Conservation (phyloP, 2,797 vertebrate species). For the Nothura maculosa region DNA sequence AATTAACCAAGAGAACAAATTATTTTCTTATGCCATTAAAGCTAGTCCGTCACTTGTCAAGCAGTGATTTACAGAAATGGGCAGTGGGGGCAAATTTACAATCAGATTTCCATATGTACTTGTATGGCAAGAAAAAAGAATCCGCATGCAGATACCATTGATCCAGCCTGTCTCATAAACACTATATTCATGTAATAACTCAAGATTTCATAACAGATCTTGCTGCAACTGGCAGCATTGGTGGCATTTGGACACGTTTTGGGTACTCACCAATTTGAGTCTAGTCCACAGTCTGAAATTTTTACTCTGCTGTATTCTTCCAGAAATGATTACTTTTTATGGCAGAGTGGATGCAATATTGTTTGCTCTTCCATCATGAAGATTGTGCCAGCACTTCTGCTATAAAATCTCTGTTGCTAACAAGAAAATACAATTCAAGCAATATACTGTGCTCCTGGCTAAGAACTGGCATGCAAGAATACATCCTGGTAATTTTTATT, state of each 20-base stretch:
- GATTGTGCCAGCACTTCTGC: background rate
- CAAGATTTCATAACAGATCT: conserved; percentile 34
- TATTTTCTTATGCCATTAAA: background rate
- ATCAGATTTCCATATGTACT: background rate
- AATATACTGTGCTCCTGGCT: background rate
- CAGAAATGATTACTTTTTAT: conserved; percentile 59
- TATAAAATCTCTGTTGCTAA: conserved; percentile 33
- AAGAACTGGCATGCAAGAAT: background rate
- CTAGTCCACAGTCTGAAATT: background rate
- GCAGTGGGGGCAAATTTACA: background rate
- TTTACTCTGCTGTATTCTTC: conserved; percentile 22
- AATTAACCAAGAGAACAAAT: background rate
- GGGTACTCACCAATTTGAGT: conserved; percentile 44
- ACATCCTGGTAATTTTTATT: conserved; percentile 37
- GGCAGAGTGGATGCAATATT: conserved; percentile 1
- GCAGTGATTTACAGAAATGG: background rate
- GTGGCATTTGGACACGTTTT: conserved; percentile 47
- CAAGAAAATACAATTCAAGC: conserved; percentile 4
- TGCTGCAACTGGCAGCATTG: background rate
- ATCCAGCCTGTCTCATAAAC: background rate
- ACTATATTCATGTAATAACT: background rate
- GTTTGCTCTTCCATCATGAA: conserved; percentile 28
- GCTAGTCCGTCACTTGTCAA: background rate
- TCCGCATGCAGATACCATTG: conserved; percentile 1
- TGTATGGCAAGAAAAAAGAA: background rate